These are phyloP conservation scores for Chrysemys picta DNA, from an alignment of 2,113 vertebrate genomes.

Conservation along the genomic window DNA sequence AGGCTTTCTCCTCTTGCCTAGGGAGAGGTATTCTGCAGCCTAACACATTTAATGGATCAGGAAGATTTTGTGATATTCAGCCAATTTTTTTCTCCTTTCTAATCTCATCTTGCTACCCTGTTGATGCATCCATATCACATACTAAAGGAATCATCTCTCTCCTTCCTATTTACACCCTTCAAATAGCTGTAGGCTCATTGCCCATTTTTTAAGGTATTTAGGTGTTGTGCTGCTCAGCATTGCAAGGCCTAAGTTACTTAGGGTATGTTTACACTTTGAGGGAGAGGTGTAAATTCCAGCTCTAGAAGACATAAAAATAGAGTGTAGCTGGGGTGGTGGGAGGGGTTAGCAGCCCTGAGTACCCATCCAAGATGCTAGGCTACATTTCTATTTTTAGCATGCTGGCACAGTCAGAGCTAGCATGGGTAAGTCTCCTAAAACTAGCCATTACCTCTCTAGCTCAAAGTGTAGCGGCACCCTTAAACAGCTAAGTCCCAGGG, in stretches of 20 bases:
- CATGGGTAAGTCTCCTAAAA: not conserved
- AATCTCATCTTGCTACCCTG: not conserved
- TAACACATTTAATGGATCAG: not conserved
- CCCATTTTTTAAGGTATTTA: not conserved
- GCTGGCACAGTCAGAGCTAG: not conserved
- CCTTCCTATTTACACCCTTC: fast-evolving
- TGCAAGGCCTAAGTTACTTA: not conserved
- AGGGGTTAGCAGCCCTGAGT: not conserved
- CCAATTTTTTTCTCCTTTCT: not conserved
- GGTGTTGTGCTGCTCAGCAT: not conserved
- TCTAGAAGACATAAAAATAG: not conserved
- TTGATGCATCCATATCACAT: not conserved
- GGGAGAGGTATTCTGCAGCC: not conserved
- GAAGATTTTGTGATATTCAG: not conserved
- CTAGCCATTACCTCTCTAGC: not conserved
- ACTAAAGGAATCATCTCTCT: fast-evolving
- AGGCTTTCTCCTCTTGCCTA: not conserved
- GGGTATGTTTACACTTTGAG: not conserved
- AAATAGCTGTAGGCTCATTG: fast-evolving
- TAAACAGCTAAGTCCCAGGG: not conserved
- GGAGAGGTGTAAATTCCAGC: not conserved
- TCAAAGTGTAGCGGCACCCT: not conserved
- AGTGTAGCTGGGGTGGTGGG: not conserved
- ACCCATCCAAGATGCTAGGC: not conserved
- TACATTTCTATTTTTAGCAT: not conserved